phyloP scores from a whole-genome alignment of 2,888 invertebrate species.

The Serripes groenlandicus region DNA sequence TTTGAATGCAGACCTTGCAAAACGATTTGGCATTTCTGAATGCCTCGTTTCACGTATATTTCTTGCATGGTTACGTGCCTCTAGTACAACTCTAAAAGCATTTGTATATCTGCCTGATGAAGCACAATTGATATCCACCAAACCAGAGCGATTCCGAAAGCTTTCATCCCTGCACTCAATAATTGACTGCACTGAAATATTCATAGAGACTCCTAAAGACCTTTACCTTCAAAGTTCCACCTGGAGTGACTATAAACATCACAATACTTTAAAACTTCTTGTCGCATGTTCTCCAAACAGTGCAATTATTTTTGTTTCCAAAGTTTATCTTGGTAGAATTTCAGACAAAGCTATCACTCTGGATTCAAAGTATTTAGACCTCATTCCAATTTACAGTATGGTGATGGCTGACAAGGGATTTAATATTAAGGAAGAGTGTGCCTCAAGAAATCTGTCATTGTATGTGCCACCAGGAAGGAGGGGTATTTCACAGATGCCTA shows the following conservation, averaged over 20 bases:
- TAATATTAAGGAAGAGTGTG: conserved; percentile 56
- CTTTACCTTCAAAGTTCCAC: conserved; percentile 49
- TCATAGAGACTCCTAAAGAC: conserved; percentile 63
- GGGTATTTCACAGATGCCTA: conserved; percentile 61
- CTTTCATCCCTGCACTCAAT: conserved; percentile 49
- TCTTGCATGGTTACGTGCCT: conserved; percentile 50
- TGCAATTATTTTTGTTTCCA: conserved; percentile 51
- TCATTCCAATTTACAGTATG: conserved; percentile 43
- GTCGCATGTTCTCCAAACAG: conserved; percentile 63
- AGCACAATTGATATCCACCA: conserved; percentile 43
- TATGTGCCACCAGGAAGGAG: conserved; percentile 57
- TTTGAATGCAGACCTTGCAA: conserved; percentile 47
- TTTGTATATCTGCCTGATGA: conserved; percentile 39
- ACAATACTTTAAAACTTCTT: conserved; percentile 67
- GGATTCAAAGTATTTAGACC: conserved; percentile 58
- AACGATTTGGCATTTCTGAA: conserved; percentile 50
- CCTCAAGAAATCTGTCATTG: conserved; percentile 18
- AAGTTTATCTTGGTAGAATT: conserved; percentile 58
- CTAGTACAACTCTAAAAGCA: conserved; percentile 11
- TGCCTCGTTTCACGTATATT: conserved; percentile 45
- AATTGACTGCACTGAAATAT: conserved; percentile 55
- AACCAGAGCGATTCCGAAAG: conserved; percentile 38
- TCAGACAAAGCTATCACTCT: conserved; percentile 60
- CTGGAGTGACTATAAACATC: conserved; percentile 71
- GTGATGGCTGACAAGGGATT: conserved; percentile 70